Conservation (phyloP, 1,140 invertebrate species). For the Drosophila nannoptera region DNA sequence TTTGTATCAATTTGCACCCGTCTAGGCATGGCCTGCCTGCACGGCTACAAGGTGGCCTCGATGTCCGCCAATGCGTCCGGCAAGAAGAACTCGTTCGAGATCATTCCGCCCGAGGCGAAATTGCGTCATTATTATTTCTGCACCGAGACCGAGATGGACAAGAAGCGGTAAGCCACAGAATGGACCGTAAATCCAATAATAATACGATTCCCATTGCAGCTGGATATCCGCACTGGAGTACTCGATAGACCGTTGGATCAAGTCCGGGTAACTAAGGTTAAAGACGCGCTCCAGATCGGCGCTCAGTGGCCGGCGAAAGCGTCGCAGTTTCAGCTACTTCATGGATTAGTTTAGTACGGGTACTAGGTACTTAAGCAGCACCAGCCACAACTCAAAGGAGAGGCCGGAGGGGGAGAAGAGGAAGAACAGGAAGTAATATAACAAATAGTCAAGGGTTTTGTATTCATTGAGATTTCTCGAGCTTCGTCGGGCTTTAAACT, state of each 20-base stretch:
- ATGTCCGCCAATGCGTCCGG: slow-evolving; percentile 85
- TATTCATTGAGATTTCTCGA: slow-evolving; percentile 51
- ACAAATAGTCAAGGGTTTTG: slow-evolving; percentile 54
- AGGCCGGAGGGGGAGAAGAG: neutral
- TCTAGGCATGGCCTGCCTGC: slow-evolving; percentile 91
- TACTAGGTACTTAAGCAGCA: slow-evolving; percentile 59
- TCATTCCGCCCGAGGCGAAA: slow-evolving; percentile 91
- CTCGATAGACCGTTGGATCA: slow-evolving; percentile 97
- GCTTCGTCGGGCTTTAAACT: slow-evolving; percentile 70
- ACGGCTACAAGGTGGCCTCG: slow-evolving; percentile 94
- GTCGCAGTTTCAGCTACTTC: slow-evolving; percentile 73
- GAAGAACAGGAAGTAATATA: slow-evolving; percentile 24
- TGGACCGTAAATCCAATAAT: neutral
- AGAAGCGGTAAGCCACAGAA: slow-evolving; percentile 87
- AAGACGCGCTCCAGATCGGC: slow-evolving; percentile 71
- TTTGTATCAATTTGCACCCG: slow-evolving; percentile 26
- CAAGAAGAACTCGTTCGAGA: slow-evolving; percentile 94
- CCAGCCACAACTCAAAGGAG: slow-evolving; percentile 28
- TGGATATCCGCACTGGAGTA: slow-evolving; percentile 97
- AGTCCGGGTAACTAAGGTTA: slow-evolving; percentile 86
- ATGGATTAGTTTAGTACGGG: slow-evolving; percentile 76
- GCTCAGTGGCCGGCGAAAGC: slow-evolving; percentile 57
- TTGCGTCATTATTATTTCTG: slow-evolving; percentile 95
- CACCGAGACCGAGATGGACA: slow-evolving; percentile 96
- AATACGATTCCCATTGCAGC: slow-evolving; percentile 81